A percentile compares a stretch with the other conserved stretches of the same genome.
Evolutionary conservation across 2,888 invertebrate species (phyloP).

Genomic region (Fragum fragum): DNA sequence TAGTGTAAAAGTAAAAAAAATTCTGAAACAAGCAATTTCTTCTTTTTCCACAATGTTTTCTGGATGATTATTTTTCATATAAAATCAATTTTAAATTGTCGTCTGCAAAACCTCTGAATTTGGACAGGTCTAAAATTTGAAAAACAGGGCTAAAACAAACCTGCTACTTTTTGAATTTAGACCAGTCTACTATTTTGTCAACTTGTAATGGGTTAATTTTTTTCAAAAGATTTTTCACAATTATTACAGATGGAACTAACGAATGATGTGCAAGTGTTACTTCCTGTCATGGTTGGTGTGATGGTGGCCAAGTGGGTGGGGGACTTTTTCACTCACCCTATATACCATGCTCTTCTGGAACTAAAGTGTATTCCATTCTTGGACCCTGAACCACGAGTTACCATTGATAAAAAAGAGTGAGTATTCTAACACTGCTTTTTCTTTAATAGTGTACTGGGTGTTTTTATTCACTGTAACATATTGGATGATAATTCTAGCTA

Average conservation of each 20-base stretch:
- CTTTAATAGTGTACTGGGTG: too few relatives aligned
- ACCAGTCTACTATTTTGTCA: too few relatives aligned
- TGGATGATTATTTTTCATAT: too few relatives aligned
- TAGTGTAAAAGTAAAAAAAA: too few relatives aligned
- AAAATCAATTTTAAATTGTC: too few relatives aligned
- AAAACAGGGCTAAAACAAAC: too few relatives aligned
- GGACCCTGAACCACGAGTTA: constrained; percentile 84
- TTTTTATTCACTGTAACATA: not conserved
- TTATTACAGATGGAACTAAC: constrained; percentile 84
- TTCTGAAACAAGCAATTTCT: too few relatives aligned
- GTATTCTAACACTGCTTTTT: not conserved
- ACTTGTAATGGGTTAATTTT: too few relatives aligned
- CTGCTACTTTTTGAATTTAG: too few relatives aligned
- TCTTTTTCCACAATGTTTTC: too few relatives aligned
- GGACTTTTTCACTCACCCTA: constrained; percentile 87
- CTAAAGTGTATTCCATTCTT: constrained; percentile 87
- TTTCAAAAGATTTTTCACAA: not conserved
- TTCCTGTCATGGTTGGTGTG: constrained; percentile 87
- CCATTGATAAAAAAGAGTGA: constrained; percentile 71
- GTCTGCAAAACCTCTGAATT: too few relatives aligned
- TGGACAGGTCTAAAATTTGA: too few relatives aligned
- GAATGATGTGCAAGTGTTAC: constrained; percentile 87
- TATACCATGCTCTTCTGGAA: constrained; percentile 87
- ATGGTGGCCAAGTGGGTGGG: constrained; percentile 88
- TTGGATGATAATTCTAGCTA: not conserved